These are phyloP conservation scores for Lysiphlebus fabarum DNA, from an alignment of 1,140 invertebrate species.

Conservation along the genomic window DNA sequence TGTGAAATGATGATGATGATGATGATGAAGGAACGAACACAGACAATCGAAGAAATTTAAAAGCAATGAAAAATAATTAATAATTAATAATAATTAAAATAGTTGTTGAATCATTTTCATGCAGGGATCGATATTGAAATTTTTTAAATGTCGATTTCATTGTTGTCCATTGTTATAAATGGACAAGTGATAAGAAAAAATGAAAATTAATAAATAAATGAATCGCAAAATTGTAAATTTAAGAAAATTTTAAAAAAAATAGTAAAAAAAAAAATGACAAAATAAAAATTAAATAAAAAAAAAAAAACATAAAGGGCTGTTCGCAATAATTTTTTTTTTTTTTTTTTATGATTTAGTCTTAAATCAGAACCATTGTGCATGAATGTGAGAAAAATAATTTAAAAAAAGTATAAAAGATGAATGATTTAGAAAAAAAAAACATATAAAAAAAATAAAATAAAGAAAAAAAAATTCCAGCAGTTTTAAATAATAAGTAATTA, in stretches of 20 bases:
- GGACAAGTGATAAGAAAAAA: background rate
- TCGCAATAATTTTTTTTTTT: slow-evolving; percentile 12
- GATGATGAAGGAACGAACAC: background rate
- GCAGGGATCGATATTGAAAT: slow-evolving; percentile 33
- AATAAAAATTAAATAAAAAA: slow-evolving; percentile 16
- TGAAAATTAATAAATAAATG: background rate
- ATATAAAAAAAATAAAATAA: slow-evolving; percentile 1
- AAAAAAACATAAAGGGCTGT: slow-evolving; percentile 31
- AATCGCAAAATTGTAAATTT: slow-evolving; percentile 3
- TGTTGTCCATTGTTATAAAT: background rate
- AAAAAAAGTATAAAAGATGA: background rate
- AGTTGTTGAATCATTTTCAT: slow-evolving; percentile 31
- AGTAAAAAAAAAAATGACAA: too few relatives aligned
- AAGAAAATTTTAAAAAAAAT: too few relatives aligned
- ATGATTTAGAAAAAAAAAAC: slow-evolving; percentile 8
- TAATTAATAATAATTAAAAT: background rate
- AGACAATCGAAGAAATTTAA: slow-evolving; percentile 13
- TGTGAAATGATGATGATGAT: background rate
- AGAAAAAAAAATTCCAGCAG: slow-evolving; percentile 2
- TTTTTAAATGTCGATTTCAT: background rate
- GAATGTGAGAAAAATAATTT: slow-evolving; percentile 6
- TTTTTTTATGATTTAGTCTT: slow-evolving; percentile 23
- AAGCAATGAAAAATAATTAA: background rate
- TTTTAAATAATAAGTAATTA: background rate
- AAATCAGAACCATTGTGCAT: slow-evolving; percentile 4